Evolutionary conservation across 2,888 invertebrate species (phyloP).

Genomic region (Noctua janthe): DNA sequence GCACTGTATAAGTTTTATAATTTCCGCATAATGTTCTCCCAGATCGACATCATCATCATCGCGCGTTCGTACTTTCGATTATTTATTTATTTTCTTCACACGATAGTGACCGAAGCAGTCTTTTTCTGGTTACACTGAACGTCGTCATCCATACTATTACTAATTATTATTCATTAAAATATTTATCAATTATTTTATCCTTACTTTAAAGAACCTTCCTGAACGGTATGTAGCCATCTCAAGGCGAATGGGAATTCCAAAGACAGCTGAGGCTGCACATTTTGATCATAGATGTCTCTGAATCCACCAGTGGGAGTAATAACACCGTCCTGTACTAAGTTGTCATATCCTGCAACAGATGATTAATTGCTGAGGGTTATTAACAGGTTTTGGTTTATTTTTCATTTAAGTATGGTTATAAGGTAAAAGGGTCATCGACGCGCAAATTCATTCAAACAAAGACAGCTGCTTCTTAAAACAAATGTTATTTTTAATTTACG

Average conservation of each 20-base stretch:
- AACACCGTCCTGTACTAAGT: slow-evolving; percentile 70
- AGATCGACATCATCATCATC: not conserved
- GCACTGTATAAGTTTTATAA: too few relatives aligned
- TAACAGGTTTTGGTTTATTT: too few relatives aligned
- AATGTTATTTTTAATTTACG: too few relatives aligned
- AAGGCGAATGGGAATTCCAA: slow-evolving; percentile 73
- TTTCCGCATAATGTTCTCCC: not conserved
- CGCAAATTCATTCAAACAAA: too few relatives aligned
- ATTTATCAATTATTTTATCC: slow-evolving; percentile 20
- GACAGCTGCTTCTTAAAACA: too few relatives aligned
- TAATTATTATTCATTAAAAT: not conserved
- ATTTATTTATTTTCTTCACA: not conserved
- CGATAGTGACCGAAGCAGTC: not conserved
- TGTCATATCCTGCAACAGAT: slow-evolving; percentile 70
- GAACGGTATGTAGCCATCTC: slow-evolving; percentile 76
- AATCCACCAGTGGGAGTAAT: slow-evolving; percentile 66
- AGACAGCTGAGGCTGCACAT: slow-evolving; percentile 70
- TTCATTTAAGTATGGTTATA: too few relatives aligned
- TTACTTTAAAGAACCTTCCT: slow-evolving; percentile 76
- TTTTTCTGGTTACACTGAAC: not conserved
- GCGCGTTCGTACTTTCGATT: not conserved
- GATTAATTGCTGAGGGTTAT: not conserved
- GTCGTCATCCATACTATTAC: not conserved
- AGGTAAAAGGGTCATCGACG: too few relatives aligned
- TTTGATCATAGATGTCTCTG: slow-evolving; percentile 73